phyloP scores from a whole-genome alignment of 2,797 vertebrate genomes.

The Enteromius argenteus region DNA sequence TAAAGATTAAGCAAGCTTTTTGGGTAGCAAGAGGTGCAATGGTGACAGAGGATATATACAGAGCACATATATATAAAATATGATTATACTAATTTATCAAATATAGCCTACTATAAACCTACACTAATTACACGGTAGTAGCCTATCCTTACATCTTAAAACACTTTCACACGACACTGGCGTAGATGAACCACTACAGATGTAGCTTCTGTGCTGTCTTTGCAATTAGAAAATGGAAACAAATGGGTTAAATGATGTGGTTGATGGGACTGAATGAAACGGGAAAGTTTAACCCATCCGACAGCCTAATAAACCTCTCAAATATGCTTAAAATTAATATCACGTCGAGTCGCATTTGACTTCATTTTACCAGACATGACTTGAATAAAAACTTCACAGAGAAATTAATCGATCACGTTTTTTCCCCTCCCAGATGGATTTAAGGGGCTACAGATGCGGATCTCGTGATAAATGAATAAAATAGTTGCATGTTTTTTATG shows the following conservation, averaged over 20 bases:
- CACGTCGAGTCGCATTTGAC: slow-evolving; percentile 2
- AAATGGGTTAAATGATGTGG: neutral
- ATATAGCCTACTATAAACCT: neutral
- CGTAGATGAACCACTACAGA: neutral
- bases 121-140: neutral
- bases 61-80: neutral
- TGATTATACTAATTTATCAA: neutral
- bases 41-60: neutral
- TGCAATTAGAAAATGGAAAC: neutral
- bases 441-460: neutral
- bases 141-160: neutral
- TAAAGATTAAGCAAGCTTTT: neutral
- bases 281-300: slow-evolving; percentile 4
- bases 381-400: slow-evolving; percentile 11
- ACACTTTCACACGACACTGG: neutral
- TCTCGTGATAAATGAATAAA: neutral
- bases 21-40: neutral
- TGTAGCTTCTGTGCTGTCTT: neutral
- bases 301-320: neutral
- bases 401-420: neutral
- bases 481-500: neutral
- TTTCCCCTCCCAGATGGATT: neutral
- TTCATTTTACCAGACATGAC: slow-evolving; percentile 14
- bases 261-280: neutral
- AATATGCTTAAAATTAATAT: slow-evolving; percentile 3